These are phyloP conservation scores for Charaxes varanes DNA, from an alignment of 1,140 invertebrate species.

Conservation along the genomic window DNA sequence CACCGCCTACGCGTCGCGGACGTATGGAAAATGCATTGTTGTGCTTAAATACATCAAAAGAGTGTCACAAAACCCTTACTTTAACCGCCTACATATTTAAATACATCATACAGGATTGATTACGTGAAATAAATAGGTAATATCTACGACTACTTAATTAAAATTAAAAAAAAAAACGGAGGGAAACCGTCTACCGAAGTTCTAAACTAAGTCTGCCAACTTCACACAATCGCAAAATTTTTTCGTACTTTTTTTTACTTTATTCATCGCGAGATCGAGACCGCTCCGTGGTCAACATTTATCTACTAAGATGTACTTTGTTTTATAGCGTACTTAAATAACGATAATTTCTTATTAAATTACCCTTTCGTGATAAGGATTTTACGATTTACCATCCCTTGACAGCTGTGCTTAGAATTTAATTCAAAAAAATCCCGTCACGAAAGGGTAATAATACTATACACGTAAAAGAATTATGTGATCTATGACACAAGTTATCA, in stretches of 20 bases:
- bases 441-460: constrained; percentile 1
- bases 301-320: neutral
- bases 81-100: constrained; percentile 12
- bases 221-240: constrained; percentile 6
- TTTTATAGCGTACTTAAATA: neutral
- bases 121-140: constrained; percentile 48
- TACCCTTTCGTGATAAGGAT: constrained; percentile 1
- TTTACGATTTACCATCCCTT: neutral
- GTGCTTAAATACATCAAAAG: constrained; percentile 55
- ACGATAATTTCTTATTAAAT: neutral
- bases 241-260: constrained; percentile 1
- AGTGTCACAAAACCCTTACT: constrained; percentile 37
- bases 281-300: constrained; percentile 5
- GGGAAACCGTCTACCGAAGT: constrained; percentile 31
- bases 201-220: constrained; percentile 17
- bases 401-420: neutral
- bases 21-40: constrained; percentile 61
- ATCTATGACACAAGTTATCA: too few relatives aligned
- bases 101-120: constrained; percentile 15
- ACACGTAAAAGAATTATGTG: too few relatives aligned
- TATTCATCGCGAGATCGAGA: constrained; percentile 14
- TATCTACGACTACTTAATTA: constrained; percentile 22
- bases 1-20: constrained; percentile 29
- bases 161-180: constrained; percentile 43
- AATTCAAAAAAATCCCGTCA: neutral